phyloP scores from a whole-genome alignment of 2,113 vertebrate genomes.

The Podarcis raffonei region DNA sequence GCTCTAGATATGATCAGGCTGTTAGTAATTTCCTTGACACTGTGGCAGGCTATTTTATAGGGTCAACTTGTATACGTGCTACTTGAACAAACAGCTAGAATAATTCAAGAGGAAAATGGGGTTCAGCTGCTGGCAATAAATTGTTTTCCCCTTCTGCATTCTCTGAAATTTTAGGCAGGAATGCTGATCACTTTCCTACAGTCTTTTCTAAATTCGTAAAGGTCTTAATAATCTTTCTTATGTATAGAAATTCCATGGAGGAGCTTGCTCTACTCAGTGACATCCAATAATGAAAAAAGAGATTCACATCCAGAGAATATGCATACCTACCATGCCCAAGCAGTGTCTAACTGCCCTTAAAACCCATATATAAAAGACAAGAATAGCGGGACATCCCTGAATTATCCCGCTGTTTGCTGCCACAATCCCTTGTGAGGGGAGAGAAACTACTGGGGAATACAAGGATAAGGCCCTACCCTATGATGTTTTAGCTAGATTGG shows the following conservation, averaged over 20 bases:
- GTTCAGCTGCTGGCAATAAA: constrained; percentile 5
- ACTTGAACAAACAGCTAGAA: background rate
- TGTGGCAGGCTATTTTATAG: background rate
- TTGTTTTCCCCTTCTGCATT: background rate
- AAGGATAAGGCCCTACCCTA: no score
- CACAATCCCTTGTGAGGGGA: no score
- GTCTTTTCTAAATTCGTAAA: background rate
- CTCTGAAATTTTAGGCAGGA: background rate
- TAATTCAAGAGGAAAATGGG: background rate
- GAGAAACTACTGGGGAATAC: no score
- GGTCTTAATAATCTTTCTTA: background rate
- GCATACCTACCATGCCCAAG: background rate
- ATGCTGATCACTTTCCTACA: background rate
- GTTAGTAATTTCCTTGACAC: background rate
- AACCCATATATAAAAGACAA: background rate
- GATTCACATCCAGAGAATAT: background rate
- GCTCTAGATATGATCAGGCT: background rate
- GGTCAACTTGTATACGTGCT: background rate
- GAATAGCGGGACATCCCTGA: background rate
- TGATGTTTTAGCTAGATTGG: no score
- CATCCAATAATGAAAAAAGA: background rate
- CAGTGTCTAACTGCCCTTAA: background rate
- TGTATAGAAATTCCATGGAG: background rate
- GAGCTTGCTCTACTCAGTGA: background rate
- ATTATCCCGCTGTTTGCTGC: no score